Percentiles rank a stretch among this genome's conserved stretches.
Conservation (phyloP, 2,113 vertebrate genomes). For the Coptodon bakossiorum region DNA sequence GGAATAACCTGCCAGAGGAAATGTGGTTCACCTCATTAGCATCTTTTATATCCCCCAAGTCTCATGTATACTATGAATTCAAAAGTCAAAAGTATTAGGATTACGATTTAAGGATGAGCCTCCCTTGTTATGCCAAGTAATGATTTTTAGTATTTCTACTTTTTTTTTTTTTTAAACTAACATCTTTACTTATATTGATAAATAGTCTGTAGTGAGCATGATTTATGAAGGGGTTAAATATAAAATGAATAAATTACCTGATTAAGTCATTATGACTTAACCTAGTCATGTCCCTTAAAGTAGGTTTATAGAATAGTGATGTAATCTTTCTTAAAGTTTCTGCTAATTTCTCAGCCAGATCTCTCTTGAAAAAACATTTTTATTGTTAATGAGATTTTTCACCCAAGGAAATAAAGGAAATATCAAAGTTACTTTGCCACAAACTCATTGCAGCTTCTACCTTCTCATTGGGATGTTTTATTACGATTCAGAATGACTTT, state of each 20-base stretch:
- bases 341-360: background rate
- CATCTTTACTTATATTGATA: background rate
- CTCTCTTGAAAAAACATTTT: background rate
- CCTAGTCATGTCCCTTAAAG: background rate
- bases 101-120: background rate
- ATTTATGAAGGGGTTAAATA: background rate
- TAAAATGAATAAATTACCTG: background rate
- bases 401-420: background rate
- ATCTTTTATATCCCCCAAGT: background rate
- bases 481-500: too few relatives aligned
- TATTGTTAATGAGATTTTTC: background rate
- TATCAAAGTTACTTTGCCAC: background rate
- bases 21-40: background rate
- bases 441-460: background rate
- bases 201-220: background rate
- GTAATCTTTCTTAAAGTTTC: background rate
- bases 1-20: background rate
- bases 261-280: background rate
- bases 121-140: background rate
- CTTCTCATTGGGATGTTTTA: background rate
- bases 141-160: background rate
- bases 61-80: background rate
- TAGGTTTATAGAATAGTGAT: background rate
- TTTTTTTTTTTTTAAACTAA: background rate
- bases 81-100: background rate